Percentiles rank a stretch among this genome's conserved stretches.
Evolutionary conservation across 2,888 invertebrate genomes (phyloP).

Genomic region (Steromphala cineraria): DNA sequence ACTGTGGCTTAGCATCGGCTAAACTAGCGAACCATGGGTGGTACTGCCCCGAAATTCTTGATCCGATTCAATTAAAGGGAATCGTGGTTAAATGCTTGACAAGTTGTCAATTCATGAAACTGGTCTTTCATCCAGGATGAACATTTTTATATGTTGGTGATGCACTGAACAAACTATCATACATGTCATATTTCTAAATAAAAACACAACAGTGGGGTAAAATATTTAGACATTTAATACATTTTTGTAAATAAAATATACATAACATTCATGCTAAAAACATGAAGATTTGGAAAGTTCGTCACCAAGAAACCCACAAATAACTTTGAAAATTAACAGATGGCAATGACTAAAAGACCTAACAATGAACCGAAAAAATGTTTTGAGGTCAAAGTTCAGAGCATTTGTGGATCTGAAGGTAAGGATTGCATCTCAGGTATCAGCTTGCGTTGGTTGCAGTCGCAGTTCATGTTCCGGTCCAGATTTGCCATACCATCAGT

Average conservation of each 20-base stretch:
- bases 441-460: background rate
- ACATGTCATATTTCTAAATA: too few species aligned
- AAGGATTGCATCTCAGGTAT: conserved; percentile 21
- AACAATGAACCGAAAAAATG: background rate
- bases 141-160: too few species aligned
- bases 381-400: background rate
- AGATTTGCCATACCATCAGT: background rate
- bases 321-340: conserved; percentile 1
- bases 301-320: conserved; percentile 16
- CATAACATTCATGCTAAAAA: conserved; percentile 20
- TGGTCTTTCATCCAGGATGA: too few species aligned
- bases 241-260: conserved; percentile 22
- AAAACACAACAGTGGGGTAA: background rate
- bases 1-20: too few species aligned
- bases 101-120: too few species aligned
- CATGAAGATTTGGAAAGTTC: conserved; percentile 19
- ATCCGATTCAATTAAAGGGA: too few species aligned
- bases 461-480: background rate
- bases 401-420: conserved; percentile 11
- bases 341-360: background rate
- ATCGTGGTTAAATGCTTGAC: too few species aligned
- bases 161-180: too few species aligned
- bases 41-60: too few species aligned
- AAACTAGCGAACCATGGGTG: too few species aligned
- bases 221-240: conserved; percentile 18